A percentile compares a stretch with the other conserved stretches of the same genome.
Evolutionary conservation across 64 coral and sea anemone genomes (phyloP).

Genomic region (Platygyra sinensis): DNA sequence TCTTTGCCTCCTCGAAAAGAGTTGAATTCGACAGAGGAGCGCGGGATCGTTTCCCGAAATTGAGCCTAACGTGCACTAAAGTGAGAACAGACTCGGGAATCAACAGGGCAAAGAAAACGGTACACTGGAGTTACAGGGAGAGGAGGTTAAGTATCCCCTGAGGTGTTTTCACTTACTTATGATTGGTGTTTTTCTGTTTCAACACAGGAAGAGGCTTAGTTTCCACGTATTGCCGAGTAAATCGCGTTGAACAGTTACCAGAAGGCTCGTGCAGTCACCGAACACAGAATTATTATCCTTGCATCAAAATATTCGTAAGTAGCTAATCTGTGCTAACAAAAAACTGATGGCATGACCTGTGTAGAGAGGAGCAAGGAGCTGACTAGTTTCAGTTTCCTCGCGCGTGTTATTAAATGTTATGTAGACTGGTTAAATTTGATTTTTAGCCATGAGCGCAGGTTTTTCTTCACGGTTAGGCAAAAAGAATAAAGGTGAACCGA

Average conservation of each 20-base stretch:
- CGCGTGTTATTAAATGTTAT: background rate
- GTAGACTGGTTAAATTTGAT: background rate
- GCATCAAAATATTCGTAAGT: constrained; percentile 87
- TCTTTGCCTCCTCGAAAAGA: too few species aligned
- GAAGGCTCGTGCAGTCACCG: constrained; percentile 74
- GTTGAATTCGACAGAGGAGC: too few species aligned
- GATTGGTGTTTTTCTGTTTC: background rate
- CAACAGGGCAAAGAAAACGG: too few species aligned
- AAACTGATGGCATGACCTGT: background rate
- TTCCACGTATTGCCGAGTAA: constrained; percentile 64
- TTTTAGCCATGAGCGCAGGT: too few species aligned
- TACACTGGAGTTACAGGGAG: too few species aligned
- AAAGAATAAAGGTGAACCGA: too few species aligned
- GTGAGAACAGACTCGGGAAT: too few species aligned
- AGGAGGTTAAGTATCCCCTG: too few species aligned
- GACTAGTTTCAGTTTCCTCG: too few species aligned
- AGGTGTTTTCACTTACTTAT: background rate
- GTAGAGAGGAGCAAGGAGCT: background rate
- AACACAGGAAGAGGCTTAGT: constrained; percentile 45
- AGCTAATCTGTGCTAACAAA: background rate
- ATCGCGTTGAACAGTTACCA: constrained; percentile 40
- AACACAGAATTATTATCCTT: constrained; percentile 61
- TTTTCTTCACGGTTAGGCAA: too few species aligned
- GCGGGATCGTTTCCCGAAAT: too few species aligned
- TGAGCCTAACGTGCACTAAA: too few species aligned